Base-by-base conservation (phyloP, 2,888 invertebrate genomes). In the Herminia tarsipennalis region DNA sequence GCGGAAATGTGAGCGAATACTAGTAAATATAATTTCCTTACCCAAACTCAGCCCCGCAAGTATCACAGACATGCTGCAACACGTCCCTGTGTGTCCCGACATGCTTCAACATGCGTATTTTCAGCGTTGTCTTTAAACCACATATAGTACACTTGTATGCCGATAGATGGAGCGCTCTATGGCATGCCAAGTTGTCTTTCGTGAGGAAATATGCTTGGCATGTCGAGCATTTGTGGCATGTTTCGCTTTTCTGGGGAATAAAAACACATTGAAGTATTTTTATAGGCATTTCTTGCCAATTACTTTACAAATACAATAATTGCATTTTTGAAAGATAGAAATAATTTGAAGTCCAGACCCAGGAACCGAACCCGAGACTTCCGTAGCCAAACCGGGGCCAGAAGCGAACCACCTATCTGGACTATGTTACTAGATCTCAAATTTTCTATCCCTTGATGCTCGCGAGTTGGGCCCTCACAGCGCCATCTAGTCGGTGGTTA, bases 161-260 rank as follows among this genome's bases (percentile, higher is more conserved):
- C 0, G 58, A 29, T 0, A 65, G 50, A 40, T 90, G 90, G 0
- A 78, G 38, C 0, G 71, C 63, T 0, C 80, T 69, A 33, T 90
- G 90, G 0, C 59, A 38, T 0, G 75, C 32, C 0, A 86, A 42
- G 8, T 83, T 84, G 40, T 89, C 89, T 3, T 73, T 77, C 0
- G 81, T 81, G 0, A 87, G 38, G 53, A 85, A 84, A 28, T 79
- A 84, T 0, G 82, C 75, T 3, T 77, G 73, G 58, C 90, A 90
- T 0, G 87, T 78, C 14, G 83, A 77, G 35, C 90, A 90, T 14
- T 81, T 81, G 8, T 77, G 65, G 18, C 75, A 72, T 13, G 62
- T 60, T 0, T 60, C 70, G 1, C 70, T 52, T 76, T 88, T 88
- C 89, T 89, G 70, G 0, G 9, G 41, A 24, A 9, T 10, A 18